Percentiles rank a stretch among this genome's conserved stretches.
Evolutionary conservation across 2,888 invertebrate species (phyloP).

Genomic region (Hydriomena furcata): DNA sequence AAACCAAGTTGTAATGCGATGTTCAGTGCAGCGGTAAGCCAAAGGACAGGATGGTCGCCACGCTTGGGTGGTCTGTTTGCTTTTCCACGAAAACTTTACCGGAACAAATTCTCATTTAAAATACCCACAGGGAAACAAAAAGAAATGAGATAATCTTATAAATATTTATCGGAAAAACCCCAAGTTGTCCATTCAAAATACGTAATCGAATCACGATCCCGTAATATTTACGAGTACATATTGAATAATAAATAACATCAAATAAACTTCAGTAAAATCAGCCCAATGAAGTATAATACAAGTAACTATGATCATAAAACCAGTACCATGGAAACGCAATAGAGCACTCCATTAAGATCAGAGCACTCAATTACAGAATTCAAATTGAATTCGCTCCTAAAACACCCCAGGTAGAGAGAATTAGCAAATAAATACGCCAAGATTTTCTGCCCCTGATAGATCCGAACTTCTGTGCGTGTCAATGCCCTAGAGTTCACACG

Average conservation of each 20-base stretch:
- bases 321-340: conserved; percentile 21
- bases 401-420: conserved; percentile 44
- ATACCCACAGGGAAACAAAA: conserved; percentile 1
- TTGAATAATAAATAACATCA: conserved; percentile 2
- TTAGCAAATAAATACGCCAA: conserved; percentile 40
- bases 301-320: conserved; percentile 18
- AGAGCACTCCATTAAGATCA: conserved; percentile 22
- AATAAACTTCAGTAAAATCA: conserved; percentile 10
- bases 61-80: conserved; percentile 9
- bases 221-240: neutral
- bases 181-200: neutral
- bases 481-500: conserved; percentile 56
- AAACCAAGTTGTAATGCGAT: conserved; percentile 7
- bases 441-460: conserved; percentile 47
- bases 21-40: conserved; percentile 19
- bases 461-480: conserved; percentile 49
- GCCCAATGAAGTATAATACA: conserved; percentile 21
- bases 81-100: conserved; percentile 9
- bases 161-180: neutral
- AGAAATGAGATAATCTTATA: neutral
- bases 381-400: conserved; percentile 29
- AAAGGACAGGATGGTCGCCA: conserved; percentile 11
- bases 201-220: neutral
- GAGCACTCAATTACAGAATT: conserved; percentile 32
- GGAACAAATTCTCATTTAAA: neutral